Evolutionary conservation across 92 coral and sea anemone species (phyloP), one percentile per base, ranked within the genome.

Genomic region (Epizoanthus ramosus): DNA sequence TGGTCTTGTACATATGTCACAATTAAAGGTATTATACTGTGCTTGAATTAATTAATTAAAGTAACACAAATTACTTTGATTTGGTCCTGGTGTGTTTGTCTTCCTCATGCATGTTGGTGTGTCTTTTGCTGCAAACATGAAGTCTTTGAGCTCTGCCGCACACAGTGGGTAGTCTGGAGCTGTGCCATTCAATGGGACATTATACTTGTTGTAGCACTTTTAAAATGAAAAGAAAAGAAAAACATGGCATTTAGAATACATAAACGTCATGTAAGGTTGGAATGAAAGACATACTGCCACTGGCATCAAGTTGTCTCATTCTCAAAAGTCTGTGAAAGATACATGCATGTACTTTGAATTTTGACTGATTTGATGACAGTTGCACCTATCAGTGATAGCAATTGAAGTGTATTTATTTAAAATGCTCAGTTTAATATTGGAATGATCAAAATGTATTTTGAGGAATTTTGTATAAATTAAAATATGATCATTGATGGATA

Each of bases 51-150:
- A 35, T 24, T 16, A 4, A 4, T 45, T 4, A 2, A n/a, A 7
- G 13, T 0, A 3, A 74, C 15, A 18, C 15, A 18, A 18, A 97
- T 89, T 91, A 95, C 98, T 81, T 68, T 50, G 86, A 24, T 87
- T 91, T 31, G 92, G 92, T 63, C 83, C 89, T 23, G 88, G 86
- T 31, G 91, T 86, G 33, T 94, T 74, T 7, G 91, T 86, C 76
- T 94, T 96, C 65, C 99, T 90, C 89, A 96, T 94, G 56, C 99
- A 93, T 21, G 99, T 96, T 15, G 99, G 98, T 8, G 99, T 96
- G 86, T 96, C 97, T 79, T 96, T 96, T 41, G 99, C 99, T 23
- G 99, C 99, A 83, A 81, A 94, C 99, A 96, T 96, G 88, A 96
- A 96, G 80, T 92, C 95, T 86, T 92, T 89, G n/a, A 96, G 77